Conservation (phyloP, 2,888 invertebrate genomes). For the Apoda limacodes region DNA sequence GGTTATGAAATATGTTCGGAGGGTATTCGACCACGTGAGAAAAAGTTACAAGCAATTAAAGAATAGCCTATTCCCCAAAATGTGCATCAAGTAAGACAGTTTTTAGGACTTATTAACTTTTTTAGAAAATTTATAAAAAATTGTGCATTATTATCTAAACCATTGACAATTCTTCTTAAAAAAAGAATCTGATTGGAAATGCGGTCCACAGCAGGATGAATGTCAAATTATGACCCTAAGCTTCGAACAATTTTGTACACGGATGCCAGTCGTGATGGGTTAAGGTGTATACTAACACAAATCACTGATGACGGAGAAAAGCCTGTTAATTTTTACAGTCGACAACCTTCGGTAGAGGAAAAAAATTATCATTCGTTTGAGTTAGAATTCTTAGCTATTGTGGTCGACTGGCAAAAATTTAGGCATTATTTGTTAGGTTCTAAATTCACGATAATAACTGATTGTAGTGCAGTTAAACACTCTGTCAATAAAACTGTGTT, state of each 20-base stretch:
- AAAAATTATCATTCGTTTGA: conserved; percentile 9
- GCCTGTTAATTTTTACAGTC: conserved; percentile 4
- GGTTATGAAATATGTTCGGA: conserved; percentile 8
- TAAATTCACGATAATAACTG: conserved; percentile 11
- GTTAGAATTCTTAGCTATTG: conserved; percentile 8
- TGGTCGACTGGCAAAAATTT: conserved; percentile 10
- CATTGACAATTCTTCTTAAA: conserved; percentile 9
- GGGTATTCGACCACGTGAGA: conserved; percentile 7
- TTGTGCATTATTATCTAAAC: conserved; percentile 7
- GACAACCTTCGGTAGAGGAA: conserved; percentile 6
- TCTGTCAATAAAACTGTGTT: conserved; percentile 19
- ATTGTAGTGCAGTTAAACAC: conserved; percentile 11
- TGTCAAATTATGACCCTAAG: conserved; percentile 8
- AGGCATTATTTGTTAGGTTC: conserved; percentile 8
- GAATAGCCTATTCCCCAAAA: conserved; percentile 9
- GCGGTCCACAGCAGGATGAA: conserved; percentile 4
- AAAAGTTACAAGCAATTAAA: conserved; percentile 5
- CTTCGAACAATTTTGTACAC: conserved; percentile 1
- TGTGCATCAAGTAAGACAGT: conserved; percentile 12
- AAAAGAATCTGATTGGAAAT: conserved; percentile 7
- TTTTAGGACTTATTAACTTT: conserved; percentile 9
- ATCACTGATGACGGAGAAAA: conserved; percentile 2
- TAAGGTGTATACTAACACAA: conserved; percentile 3
- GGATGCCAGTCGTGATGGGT: conserved; percentile 4
- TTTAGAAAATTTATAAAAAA: conserved; percentile 10